These are phyloP conservation scores for Nasonia vitripennis DNA, from an alignment of 1,140 invertebrate species.

Conservation along the genomic window DNA sequence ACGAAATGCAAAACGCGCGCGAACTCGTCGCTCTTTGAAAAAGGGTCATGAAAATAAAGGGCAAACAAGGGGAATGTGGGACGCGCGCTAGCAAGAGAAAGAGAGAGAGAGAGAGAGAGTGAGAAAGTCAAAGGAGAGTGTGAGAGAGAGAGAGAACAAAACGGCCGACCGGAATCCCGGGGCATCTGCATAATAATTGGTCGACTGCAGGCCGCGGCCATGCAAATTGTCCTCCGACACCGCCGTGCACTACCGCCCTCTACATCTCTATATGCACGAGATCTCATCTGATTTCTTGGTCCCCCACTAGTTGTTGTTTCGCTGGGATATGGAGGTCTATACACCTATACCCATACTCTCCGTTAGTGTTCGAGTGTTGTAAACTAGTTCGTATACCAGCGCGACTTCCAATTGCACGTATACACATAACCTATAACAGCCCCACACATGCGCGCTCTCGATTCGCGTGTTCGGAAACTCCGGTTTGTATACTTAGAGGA, in stretches of 20 bases:
- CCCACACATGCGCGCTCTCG: no score
- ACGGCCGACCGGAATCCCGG: constrained; percentile 47
- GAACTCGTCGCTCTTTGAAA: not conserved
- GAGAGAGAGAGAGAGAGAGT: not conserved
- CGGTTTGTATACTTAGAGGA: not conserved
- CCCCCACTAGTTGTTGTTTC: not conserved
- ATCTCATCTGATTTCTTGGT: not conserved
- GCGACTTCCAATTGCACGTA: not conserved
- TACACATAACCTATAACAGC: no score
- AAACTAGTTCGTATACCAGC: not conserved
- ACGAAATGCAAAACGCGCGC: not conserved
- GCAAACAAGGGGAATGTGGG: constrained; percentile 48
- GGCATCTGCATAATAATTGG: constrained; percentile 56
- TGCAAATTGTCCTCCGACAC: constrained; percentile 48
- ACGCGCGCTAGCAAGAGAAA: constrained; percentile 30
- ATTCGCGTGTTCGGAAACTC: no score
- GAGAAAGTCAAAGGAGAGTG: constrained; percentile 44
- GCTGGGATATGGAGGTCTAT: not conserved
- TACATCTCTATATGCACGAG: not conserved
- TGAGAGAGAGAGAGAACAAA: constrained; percentile 37
- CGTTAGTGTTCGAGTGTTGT: not conserved
- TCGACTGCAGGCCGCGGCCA: constrained; percentile 34
- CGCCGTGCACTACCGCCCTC: not conserved
- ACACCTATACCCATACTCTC: not conserved
- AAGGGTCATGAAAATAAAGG: constrained; percentile 40